These are phyloP conservation scores for Lithodes maja DNA, from an alignment of 2,888 invertebrate species.

Conservation along the genomic window DNA sequence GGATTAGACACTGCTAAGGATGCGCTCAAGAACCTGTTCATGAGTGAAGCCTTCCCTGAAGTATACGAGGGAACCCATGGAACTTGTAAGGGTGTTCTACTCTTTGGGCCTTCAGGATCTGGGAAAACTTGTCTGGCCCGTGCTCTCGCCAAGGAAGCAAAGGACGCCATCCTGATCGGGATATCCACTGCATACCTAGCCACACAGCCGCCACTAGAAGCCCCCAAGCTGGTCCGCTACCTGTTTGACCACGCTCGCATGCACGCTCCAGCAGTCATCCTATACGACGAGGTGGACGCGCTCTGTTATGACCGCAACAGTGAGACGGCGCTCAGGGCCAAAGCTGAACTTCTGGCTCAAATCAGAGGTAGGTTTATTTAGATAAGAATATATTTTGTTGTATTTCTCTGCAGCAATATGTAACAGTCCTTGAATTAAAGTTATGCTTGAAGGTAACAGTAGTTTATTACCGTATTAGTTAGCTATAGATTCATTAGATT, in stretches of 20 bases:
- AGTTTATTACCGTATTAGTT: too few species aligned
- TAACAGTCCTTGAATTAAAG: neutral
- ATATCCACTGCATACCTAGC: conserved; percentile 59
- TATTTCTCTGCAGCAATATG: neutral
- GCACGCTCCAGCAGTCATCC: conserved; percentile 66
- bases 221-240: conserved; percentile 62
- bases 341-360: conserved; percentile 67
- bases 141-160: conserved; percentile 66
- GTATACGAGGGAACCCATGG: conserved; percentile 69
- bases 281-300: conserved; percentile 68
- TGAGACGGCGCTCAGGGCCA: conserved; percentile 62
- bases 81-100: conserved; percentile 66
- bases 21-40: conserved; percentile 66
- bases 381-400: neutral
- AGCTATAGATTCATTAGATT: too few species aligned
- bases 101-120: conserved; percentile 69
- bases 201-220: conserved; percentile 55
- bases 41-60: conserved; percentile 65
- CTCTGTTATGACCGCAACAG: conserved; percentile 54
- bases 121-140: conserved; percentile 70
- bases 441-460: too few species aligned
- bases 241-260: conserved; percentile 69
- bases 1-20: conserved; percentile 70
- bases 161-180: conserved; percentile 64
- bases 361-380: conserved; percentile 60